Base-by-base conservation (phyloP, 2,113 vertebrate genomes). In the Falco punctatus region DNA sequence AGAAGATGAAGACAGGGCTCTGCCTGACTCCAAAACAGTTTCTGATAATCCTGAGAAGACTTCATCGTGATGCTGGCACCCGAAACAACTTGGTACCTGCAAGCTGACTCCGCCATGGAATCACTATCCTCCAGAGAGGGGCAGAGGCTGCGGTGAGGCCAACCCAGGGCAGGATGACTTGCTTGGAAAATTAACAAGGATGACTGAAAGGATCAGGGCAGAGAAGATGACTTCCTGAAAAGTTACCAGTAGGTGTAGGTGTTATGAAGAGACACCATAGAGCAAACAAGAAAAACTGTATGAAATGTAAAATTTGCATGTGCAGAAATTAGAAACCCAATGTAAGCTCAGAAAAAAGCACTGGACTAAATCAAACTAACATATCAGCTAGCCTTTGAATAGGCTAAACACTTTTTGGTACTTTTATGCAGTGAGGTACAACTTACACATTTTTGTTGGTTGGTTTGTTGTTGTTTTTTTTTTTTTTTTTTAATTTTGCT, bases 271-370 rank as follows among this genome's bases (percentile, higher is more conserved):
- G 55, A 16, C 40, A 84, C 13, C 4, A 2, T 0, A 77, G 67
- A 57, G 44, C 54, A 80, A 1, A 1, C 26, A 83, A 58, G 61
- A 57, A 40, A 86, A 84, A 92, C 4, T 13, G 66, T 30, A 79
- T 28, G n/a, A 79, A 81, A n/a, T 30, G 32, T 38, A 81, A 62
- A 67, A 65, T 51, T 48, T 2, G 2, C 1, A 0, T 1, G 0
- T 38, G 46, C 32, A 62, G 15, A 52, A 61, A 66, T 18, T 21
- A 44, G 57, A 82, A 81, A 82, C 18, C 8, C 32, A 86, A 10
- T 52, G 18, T 30, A 79, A 65, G 40, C 49, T 75, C 58, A 92
- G 64, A 64, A 26, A 38, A 77, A 3, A 35, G 58, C 14, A 55
- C 33, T 88, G 74, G 71, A 57, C n/a, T 61, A 80, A 80, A 83